Conservation (phyloP, 2,113 vertebrate species). For the Centropus bengalensis region DNA sequence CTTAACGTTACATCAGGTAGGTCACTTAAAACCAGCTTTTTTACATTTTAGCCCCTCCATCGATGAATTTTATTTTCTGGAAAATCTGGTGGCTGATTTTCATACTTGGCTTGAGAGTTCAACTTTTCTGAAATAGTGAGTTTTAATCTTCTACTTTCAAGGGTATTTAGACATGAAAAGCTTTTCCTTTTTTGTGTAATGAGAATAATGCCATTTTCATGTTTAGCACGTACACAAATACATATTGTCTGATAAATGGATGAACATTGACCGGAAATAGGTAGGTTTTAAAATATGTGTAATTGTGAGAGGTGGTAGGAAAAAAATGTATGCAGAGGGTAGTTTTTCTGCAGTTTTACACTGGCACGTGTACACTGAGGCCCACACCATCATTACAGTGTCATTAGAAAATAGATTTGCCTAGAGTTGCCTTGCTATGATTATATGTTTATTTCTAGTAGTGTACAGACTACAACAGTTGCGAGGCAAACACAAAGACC, state of each 20-base stretch:
- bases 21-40: background rate
- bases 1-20: background rate
- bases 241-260: background rate
- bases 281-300: background rate
- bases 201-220: background rate
- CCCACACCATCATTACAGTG: background rate
- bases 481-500: background rate
- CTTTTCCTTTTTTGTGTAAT: background rate
- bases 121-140: background rate
- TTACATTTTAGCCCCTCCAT: background rate
- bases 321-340: fast-evolving
- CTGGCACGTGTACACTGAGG: background rate
- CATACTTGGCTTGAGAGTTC: background rate
- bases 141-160: background rate
- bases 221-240: background rate
- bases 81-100: background rate
- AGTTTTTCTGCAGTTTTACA: background rate
- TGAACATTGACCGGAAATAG: fast-evolving
- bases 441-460: background rate
- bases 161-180: background rate
- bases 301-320: background rate
- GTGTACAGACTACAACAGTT: background rate
- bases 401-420: background rate
- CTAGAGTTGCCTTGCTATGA: background rate
- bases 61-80: background rate